phyloP scores from a whole-genome alignment of 2,797 vertebrate genomes.

The Gastrophryne carolinensis region DNA sequence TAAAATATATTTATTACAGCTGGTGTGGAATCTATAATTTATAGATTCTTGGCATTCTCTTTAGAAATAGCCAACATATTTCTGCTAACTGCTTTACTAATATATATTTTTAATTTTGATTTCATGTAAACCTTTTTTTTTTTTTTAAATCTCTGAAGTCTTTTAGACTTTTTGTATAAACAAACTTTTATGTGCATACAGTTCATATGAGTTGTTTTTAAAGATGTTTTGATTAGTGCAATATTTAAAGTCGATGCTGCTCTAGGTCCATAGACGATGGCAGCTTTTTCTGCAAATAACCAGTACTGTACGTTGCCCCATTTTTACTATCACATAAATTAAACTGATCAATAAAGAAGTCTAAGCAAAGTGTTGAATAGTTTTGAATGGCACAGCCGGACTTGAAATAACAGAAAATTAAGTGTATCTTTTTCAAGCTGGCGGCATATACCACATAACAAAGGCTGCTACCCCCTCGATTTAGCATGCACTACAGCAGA shows the following conservation, averaged over 20 bases:
- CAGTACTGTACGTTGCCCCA: too few species aligned
- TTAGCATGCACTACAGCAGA: too few species aligned
- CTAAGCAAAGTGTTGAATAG: too few species aligned
- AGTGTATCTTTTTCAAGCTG: too few species aligned
- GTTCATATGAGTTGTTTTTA: not conserved
- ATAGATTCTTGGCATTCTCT: not conserved
- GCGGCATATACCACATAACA: too few species aligned
- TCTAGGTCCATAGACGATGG: not conserved
- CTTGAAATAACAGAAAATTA: too few species aligned
- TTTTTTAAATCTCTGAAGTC: constrained; percentile 2
- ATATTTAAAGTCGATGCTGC: not conserved
- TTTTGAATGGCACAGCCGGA: too few species aligned
- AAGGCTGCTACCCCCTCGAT: too few species aligned
- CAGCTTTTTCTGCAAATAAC: too few species aligned
- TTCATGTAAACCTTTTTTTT: constrained; percentile 19
- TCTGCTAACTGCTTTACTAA: constrained; percentile 6
- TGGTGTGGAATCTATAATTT: not conserved
- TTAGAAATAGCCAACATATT: constrained; percentile 3
- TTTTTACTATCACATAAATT: too few species aligned
- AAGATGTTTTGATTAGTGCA: not conserved
- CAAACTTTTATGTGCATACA: not conserved
- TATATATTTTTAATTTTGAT: constrained; percentile 24
- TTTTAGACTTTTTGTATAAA: not conserved
- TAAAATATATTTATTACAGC: constrained; percentile 12
- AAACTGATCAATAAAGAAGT: too few species aligned